phyloP scores from a whole-genome alignment of 2,888 invertebrate genomes.

The Tillus elongatus region DNA sequence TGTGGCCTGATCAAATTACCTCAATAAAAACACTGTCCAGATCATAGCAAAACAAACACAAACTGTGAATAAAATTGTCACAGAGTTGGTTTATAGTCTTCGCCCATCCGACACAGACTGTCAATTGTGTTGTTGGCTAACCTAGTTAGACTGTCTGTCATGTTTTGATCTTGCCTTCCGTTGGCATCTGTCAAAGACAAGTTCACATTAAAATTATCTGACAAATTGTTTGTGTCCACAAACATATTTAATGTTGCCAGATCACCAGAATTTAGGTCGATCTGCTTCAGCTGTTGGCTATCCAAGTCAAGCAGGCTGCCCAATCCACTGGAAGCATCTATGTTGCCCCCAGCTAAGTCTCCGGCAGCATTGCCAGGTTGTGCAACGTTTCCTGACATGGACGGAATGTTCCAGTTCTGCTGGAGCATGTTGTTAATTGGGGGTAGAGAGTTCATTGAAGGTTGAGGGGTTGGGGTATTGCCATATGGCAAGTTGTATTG shows the following conservation, averaged over 20 bases:
- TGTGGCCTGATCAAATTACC: no score
- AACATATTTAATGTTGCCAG: slow-evolving; percentile 25
- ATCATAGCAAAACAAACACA: no score
- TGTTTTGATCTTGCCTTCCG: slow-evolving; percentile 35
- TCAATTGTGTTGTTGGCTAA: slow-evolving; percentile 43
- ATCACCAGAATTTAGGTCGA: slow-evolving; percentile 40
- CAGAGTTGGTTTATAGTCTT: no score
- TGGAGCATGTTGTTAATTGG: slow-evolving; percentile 17
- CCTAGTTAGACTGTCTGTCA: slow-evolving; percentile 50
- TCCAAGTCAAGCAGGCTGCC: slow-evolving; percentile 42
- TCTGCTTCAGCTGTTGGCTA: slow-evolving; percentile 40
- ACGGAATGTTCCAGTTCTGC: slow-evolving; percentile 17
- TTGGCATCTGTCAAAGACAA: slow-evolving; percentile 41
- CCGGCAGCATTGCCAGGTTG: slow-evolving; percentile 7
- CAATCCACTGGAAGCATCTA: slow-evolving; percentile 24
- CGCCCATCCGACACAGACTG: slow-evolving; percentile 34
- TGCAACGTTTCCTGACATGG: slow-evolving; percentile 9
- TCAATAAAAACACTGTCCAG: no score
- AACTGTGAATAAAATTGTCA: no score
- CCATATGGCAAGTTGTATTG: not conserved
- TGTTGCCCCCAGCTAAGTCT: slow-evolving; percentile 10
- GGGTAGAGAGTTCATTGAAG: slow-evolving; percentile 8
- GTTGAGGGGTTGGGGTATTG: not conserved
- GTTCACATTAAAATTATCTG: slow-evolving; percentile 43
- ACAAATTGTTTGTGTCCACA: slow-evolving; percentile 38